Evolutionary conservation across 2,888 invertebrate species (phyloP).

Genomic region (Syritta pipiens): DNA sequence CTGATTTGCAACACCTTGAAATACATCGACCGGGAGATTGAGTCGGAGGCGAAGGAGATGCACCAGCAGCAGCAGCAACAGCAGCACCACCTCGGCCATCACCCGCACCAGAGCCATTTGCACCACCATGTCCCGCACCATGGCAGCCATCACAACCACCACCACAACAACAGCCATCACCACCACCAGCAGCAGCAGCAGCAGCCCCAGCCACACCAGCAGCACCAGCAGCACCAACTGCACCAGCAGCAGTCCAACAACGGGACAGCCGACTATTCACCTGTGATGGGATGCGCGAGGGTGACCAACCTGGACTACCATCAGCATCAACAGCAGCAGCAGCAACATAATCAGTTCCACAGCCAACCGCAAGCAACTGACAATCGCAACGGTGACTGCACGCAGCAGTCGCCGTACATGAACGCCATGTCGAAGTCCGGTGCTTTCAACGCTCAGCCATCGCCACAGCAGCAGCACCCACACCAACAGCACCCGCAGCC

Average conservation of each 20-base stretch:
- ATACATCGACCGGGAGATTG: slow-evolving; percentile 93
- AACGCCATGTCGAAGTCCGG: slow-evolving; percentile 54
- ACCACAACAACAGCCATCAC: slow-evolving; percentile 63
- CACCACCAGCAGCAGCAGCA: slow-evolving; percentile 70
- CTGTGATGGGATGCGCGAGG: slow-evolving; percentile 76
- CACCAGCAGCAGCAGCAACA: slow-evolving; percentile 75
- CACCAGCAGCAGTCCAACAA: slow-evolving; percentile 67
- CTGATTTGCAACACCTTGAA: slow-evolving; percentile 95
- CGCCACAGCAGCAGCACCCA: slow-evolving; percentile 73
- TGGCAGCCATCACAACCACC: slow-evolving; percentile 72
- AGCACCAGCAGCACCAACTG: slow-evolving; percentile 70
- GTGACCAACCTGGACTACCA: slow-evolving; percentile 76
- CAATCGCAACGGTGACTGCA: slow-evolving; percentile 56
- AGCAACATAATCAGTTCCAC: slow-evolving; percentile 72
- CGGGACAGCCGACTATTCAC: slow-evolving; percentile 60
- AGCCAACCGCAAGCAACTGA: slow-evolving; percentile 70
- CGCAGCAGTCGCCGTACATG: slow-evolving; percentile 54
- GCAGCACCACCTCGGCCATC: slow-evolving; percentile 69
- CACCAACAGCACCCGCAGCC: slow-evolving; percentile 67
- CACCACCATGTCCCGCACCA: slow-evolving; percentile 74
- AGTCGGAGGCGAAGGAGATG: slow-evolving; percentile 82
- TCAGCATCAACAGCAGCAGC: slow-evolving; percentile 71
- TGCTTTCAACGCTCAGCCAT: slow-evolving; percentile 64
- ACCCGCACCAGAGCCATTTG: slow-evolving; percentile 73
- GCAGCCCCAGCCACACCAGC: slow-evolving; percentile 70